These are phyloP conservation scores for Clivina fossor DNA, from an alignment of 2,888 invertebrate genomes.

Conservation along the genomic window DNA sequence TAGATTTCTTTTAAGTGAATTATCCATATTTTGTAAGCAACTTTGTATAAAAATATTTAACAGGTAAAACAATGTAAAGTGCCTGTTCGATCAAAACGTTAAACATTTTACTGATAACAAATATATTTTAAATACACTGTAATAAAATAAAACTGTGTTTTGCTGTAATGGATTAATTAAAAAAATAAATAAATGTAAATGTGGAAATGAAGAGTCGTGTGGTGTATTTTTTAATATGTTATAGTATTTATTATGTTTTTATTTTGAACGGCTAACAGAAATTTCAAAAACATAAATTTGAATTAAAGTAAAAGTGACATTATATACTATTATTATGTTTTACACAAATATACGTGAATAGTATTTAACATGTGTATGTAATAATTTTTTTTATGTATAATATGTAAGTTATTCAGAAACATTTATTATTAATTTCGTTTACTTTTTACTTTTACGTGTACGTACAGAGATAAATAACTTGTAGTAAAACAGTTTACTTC, in stretches of 20 bases:
- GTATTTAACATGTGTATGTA: conserved; percentile 23
- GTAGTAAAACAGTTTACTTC: conserved; percentile 10
- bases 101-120: too few relatives aligned
- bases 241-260: conserved; percentile 31
- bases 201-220: conserved; percentile 16
- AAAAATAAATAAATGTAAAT: too few relatives aligned
- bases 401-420: neutral
- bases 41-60: too few relatives aligned
- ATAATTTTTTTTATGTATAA: conserved; percentile 1
- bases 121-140: too few relatives aligned
- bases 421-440: conserved; percentile 13
- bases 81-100: too few relatives aligned
- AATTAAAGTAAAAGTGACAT: conserved; percentile 26
- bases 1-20: too few relatives aligned
- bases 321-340: too few relatives aligned
- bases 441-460: neutral
- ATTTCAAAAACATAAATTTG: conserved; percentile 29
- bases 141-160: too few relatives aligned
- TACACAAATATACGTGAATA: conserved; percentile 24
- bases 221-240: conserved; percentile 23
- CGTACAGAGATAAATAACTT: conserved; percentile 6
- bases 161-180: too few relatives aligned
- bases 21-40: too few relatives aligned
- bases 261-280: conserved; percentile 24
- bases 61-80: too few relatives aligned